Percentiles rank a stretch among this genome's conserved stretches.
Evolutionary conservation across 1,140 invertebrate genomes (phyloP).

Genomic region (Pseudoatta argentina): DNA sequence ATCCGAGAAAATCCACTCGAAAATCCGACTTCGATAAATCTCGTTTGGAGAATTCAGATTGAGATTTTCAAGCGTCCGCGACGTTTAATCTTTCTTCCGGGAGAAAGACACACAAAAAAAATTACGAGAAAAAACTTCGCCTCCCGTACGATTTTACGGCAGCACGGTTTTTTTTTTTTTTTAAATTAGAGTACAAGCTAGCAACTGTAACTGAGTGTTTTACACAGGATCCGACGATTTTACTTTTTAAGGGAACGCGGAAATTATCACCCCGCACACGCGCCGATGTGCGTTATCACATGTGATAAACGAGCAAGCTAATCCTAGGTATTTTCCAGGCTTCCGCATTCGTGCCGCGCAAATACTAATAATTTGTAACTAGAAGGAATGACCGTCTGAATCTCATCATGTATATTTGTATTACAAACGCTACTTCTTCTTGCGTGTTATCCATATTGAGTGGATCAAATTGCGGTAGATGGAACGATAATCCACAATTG

Average conservation of each 20-base stretch:
- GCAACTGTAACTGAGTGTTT: constrained; percentile 40
- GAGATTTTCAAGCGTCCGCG: neutral
- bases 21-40: constrained; percentile 29
- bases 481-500: neutral
- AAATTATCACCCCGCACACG: neutral
- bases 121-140: neutral
- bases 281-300: constrained; percentile 26
- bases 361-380: too few relatives aligned
- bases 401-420: constrained; percentile 5
- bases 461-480: neutral
- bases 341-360: constrained; percentile 8
- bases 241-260: constrained; percentile 53
- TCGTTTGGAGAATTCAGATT: neutral
- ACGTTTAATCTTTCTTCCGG: neutral
- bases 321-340: constrained; percentile 31
- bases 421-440: neutral
- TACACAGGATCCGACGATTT: constrained; percentile 63
- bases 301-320: constrained; percentile 76
- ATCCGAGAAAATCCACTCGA: neutral
- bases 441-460: neutral
- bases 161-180: constrained; percentile 48
- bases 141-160: constrained; percentile 72
- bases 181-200: constrained; percentile 36
- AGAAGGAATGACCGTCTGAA: constrained; percentile 1
- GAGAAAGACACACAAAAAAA: constrained; percentile 26